Conservation (phyloP, 2,797 vertebrate species). For the Lerista edwardsae region DNA sequence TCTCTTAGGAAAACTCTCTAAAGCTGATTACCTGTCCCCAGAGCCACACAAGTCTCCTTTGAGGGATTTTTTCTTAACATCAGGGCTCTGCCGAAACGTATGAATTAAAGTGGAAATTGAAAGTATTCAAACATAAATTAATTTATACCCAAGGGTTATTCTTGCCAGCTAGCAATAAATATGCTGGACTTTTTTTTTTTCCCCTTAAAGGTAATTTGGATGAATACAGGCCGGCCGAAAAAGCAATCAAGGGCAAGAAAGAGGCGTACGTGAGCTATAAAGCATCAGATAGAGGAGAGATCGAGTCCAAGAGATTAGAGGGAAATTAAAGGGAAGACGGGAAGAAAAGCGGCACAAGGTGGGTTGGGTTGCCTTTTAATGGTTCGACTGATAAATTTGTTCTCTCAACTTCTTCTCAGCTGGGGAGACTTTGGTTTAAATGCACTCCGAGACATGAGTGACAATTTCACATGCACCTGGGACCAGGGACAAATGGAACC, state of each 20-base stretch:
- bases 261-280: conserved; percentile 62
- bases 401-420: background rate
- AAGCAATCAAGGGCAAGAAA: conserved; percentile 73
- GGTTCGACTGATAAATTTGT: background rate
- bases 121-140: conserved; percentile 77
- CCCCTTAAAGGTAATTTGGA: conserved; percentile 60
- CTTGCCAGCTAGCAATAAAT: conserved; percentile 70
- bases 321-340: conserved; percentile 44
- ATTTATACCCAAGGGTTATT: conserved; percentile 72
- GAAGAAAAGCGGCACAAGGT: background rate
- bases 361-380: rapidly evolving
- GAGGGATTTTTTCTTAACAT: conserved; percentile 55
- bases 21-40: conserved; percentile 58
- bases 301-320: conserved; percentile 52
- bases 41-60: conserved; percentile 45
- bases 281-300: conserved; percentile 52
- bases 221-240: conserved; percentile 62
- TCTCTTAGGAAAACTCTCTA: conserved; percentile 44
- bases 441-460: background rate
- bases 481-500: no score
- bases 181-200: conserved; percentile 44
- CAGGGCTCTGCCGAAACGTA: conserved; percentile 62
- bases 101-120: conserved; percentile 72
- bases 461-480: background rate
- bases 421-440: background rate